Evolutionary conservation across 2,888 invertebrate genomes (phyloP), one percentile per base, ranked within the genome.

Genomic region (Ornithoptera priamus): DNA sequence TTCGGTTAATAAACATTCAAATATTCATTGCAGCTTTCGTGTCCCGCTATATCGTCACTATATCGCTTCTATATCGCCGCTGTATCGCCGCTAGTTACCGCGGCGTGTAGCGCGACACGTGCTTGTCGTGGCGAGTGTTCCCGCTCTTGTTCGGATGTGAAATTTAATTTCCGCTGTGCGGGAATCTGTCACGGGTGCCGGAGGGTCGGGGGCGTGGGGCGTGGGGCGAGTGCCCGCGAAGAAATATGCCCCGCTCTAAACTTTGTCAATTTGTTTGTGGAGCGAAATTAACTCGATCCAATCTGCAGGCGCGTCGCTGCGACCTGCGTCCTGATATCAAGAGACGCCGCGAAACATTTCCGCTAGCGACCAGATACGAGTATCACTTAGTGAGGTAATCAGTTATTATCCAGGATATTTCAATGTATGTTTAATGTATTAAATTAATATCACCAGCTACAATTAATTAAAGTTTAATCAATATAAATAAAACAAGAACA

Each of bases 241-340:
- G 91, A 92, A 92, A 92, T 92, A 91, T 92, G 90, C 90, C 87
- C 88, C 90, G 90, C 88, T 92, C 86, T 90, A 90, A 92, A 92
- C 92, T 92, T 92, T 92, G 92, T 92, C 92, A 92, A 92, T 92
- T 92, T 92, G 91, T 92, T 92, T 92, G 92, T 92, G 89, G 90
- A 90, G 90, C 85, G 89, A 92, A 92, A 92, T 92, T 92, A 92
- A 92, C 92, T 92, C 90, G 92, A 92, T 92, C 92, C 90, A 90
- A 92, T 92, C 92, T 91, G 90, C 85, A 89, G 86, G 86, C 85
- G 80, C 75, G 77, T 77, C 75, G 79, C 84, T 80, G 80, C 87
- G 88, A 88, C 87, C 87, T 84, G 86, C 83, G 84, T 83, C 76
- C 83, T 81, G 85, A 85, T 86, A 85, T 82, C 82, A 80, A 70